phyloP scores from a whole-genome alignment of 1,140 invertebrate genomes.

The Ostrea denselamellosa region DNA sequence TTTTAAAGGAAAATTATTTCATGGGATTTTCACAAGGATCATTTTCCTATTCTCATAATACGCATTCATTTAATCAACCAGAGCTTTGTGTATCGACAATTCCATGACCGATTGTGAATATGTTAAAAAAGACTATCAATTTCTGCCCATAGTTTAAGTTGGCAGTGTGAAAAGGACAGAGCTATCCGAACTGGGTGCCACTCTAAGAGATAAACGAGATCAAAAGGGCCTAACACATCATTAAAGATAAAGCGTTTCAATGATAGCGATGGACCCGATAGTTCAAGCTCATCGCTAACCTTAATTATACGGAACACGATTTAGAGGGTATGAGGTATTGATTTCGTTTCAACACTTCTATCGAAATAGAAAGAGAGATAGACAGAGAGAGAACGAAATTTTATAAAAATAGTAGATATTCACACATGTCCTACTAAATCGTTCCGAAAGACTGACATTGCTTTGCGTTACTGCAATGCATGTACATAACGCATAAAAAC shows the following conservation, averaged over 20 bases:
- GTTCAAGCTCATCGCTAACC: constrained; percentile 32
- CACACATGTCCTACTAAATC: no score
- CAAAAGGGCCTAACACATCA: constrained; percentile 30
- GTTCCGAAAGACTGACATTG: background rate
- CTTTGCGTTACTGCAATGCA: background rate
- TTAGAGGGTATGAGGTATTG: background rate
- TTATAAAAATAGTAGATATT: no score
- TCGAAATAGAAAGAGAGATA: background rate
- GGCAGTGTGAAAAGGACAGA: background rate
- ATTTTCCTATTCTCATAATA: background rate
- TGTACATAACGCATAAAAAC: background rate
- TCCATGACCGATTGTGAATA: background rate
- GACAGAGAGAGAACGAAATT: no score
- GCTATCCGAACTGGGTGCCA: background rate
- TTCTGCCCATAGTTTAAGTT: background rate
- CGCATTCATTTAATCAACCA: background rate
- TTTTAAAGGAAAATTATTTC: background rate
- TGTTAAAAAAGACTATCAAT: constrained; percentile 26
- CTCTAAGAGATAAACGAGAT: constrained; percentile 12
- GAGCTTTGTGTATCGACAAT: no score
- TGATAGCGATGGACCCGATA: constrained; percentile 2
- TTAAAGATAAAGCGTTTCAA: constrained; percentile 11
- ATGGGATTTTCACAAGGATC: background rate
- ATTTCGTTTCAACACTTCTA: constrained; percentile 2
- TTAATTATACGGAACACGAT: constrained; percentile 33